Base-by-base conservation (phyloP, 2,888 invertebrate genomes). In the Eurytoma adleriae region DNA sequence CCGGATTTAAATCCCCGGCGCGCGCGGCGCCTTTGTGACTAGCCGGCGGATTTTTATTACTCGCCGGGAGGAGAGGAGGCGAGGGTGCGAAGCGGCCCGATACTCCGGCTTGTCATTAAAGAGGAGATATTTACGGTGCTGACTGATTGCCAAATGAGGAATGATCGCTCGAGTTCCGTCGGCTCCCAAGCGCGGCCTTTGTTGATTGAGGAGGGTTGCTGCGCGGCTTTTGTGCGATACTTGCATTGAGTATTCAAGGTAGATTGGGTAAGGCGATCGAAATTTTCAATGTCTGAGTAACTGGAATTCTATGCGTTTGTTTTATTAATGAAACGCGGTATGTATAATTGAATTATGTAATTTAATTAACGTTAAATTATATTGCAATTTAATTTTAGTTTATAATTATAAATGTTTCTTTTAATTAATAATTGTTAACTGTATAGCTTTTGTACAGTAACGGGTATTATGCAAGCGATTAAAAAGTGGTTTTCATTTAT, bases 1-100 rank as follows among this genome's bases (percentile, higher is more conserved):
- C 24, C 48, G 66, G 52, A 66, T 79, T 69, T 74, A 64, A 79
- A 79, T 79, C 74, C 40, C 27, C 57, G 14, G 54, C 59, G 57
- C 30, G 18, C 50, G 71, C 18, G 62, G 20, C 13, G 20, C 66
- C 20, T 27, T 48, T 12, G 30, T 61, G 50, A 57, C 57, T 57
- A 64, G 70, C 50, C 48, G 50, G 30, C n/a, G 54, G 56, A 70
- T 77, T 70, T 57, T 48, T 64, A 54, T 62, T 62, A 4, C 62
- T 16, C 30, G 30, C 16, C 20, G n/a, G 18, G 2, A 20, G 27
- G 4, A 16, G 14, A 62, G 10, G 18, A 20, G 16, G 27, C 13
- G 7, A 13, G 27, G 18, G 13, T 27, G 16, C 13, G 13, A 62
- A 30, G n/a, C 4, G 30, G 20, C 16, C 27, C 16, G 54, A n/a